phyloP scores from a whole-genome alignment of 2,888 invertebrate genomes.

The Sialis fuliginosa region DNA sequence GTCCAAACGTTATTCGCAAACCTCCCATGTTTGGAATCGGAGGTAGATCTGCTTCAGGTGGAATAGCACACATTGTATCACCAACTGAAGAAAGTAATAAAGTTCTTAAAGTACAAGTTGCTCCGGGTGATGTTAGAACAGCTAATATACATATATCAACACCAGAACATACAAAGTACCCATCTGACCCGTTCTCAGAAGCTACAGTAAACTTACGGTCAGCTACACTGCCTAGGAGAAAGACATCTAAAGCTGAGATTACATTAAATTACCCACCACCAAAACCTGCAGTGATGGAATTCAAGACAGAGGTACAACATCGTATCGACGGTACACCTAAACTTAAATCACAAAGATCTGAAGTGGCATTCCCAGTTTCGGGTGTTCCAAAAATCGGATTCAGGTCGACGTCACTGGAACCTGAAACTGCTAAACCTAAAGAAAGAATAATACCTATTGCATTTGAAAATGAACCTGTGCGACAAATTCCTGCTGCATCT shows the following conservation, averaged over 20 bases:
- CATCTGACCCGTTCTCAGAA: constrained; percentile 34
- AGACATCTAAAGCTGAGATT: constrained; percentile 45
- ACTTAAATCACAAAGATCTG: constrained; percentile 30
- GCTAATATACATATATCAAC: constrained; percentile 24
- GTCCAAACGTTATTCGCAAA: constrained; percentile 31
- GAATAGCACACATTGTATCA: constrained; percentile 20
- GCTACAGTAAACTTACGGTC: constrained; percentile 48
- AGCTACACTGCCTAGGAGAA: constrained; percentile 44
- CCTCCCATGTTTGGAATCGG: constrained; percentile 43
- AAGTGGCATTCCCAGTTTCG: constrained; percentile 36
- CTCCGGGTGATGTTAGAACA: constrained; percentile 22
- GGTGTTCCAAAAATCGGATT: constrained; percentile 14
- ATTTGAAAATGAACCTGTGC: constrained; percentile 23
- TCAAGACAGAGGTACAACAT: constrained; percentile 42
- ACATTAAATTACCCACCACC: constrained; percentile 32
- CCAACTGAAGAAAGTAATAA: constrained; percentile 14
- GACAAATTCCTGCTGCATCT: constrained; percentile 18
- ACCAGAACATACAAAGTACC: constrained; percentile 13
- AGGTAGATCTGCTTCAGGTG: constrained; percentile 39
- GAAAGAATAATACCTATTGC: constrained; percentile 53
- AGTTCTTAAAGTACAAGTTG: constrained; percentile 17
- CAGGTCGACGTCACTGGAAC: constrained; percentile 33
- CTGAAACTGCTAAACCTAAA: constrained; percentile 27
- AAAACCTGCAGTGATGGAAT: constrained; percentile 28
- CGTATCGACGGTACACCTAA: constrained; percentile 27